Base-by-base conservation (phyloP, 2,888 invertebrate genomes). In the Julus scanicus region DNA sequence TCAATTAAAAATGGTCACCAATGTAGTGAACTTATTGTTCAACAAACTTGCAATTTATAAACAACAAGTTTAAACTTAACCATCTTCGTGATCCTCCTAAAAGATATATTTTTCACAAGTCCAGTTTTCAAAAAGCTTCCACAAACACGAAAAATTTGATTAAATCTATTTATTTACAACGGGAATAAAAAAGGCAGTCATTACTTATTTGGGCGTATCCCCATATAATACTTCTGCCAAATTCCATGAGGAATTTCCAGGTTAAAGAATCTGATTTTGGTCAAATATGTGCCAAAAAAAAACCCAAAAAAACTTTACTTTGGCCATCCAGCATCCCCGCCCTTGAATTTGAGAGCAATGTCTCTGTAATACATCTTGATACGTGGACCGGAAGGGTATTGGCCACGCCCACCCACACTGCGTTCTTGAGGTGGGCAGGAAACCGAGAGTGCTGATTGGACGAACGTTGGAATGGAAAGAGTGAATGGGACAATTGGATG, bases 171-270 rank as follows among this genome's bases (percentile, higher is more conserved):
- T 44, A 44, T 44, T 44, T 44, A 80, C 37, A 37, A 80, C 11
- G 15, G 8, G 2, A 13, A 80, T 9, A 37, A 80, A 80, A 11
- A 13, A 71, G 9, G 8, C 9, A 17, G 11, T 80, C 2, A 37
- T 4, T 29, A 15, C 37, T n/a, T 17, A 63, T 63, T n/a, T 5
- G 80, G 80, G 80, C 37, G 80, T 80, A 20, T 37, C 37, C 80
- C 37, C 80, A 37, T 20, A 4, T 37, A 11, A 37, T 37, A 37
- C 2, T 29, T 37, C 37, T 1, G 11, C 80, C 29, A 80, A 80
- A 80, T 80, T 80, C 11, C 80, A 37, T 37, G 80, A 80, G 80
- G 80, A 80, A 80, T 80, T 37, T 80, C 80, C 80, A 80, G 80
- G 80, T 80, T 37, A 20, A 80, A 37, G 80, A 37, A 80, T 13